Percentiles rank a stretch among this genome's conserved stretches.
Evolutionary conservation across 2,888 invertebrate species (phyloP).

Genomic region (Cyclophora albipunctata): DNA sequence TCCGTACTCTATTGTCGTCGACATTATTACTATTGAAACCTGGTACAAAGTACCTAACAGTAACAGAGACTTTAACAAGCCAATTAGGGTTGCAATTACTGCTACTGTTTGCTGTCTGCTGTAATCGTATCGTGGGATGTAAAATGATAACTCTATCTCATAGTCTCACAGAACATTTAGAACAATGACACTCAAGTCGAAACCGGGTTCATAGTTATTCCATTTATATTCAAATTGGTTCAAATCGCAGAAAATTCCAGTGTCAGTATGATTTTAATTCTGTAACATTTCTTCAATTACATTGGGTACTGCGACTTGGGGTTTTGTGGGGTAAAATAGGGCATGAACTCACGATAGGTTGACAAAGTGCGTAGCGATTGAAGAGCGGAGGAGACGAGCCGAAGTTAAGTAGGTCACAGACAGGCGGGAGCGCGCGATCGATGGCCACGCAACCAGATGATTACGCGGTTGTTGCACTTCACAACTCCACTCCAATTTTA

Average conservation of each 20-base stretch:
- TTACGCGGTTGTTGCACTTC: conserved; percentile 10
- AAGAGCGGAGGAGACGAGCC: conserved; percentile 21
- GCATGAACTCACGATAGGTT: conserved; percentile 9
- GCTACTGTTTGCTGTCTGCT: neutral
- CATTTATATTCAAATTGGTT: too few species aligned
- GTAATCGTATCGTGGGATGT: conserved; percentile 26
- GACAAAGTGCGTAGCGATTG: conserved; percentile 19
- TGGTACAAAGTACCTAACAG: conserved; percentile 11
- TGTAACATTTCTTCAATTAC: too few species aligned
- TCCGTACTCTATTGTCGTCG: conserved; percentile 6
- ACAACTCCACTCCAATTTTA: too few species aligned
- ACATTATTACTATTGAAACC: too few species aligned
- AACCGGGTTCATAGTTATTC: too few species aligned
- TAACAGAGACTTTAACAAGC: conserved; percentile 22
- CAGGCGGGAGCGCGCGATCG: conserved; percentile 40
- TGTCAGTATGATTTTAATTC: too few species aligned
- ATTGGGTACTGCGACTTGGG: too few species aligned
- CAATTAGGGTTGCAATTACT: conserved; percentile 23
- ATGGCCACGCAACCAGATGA: conserved; percentile 45
- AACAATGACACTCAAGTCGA: too few species aligned
- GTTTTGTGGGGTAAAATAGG: neutral
- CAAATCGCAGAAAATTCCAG: too few species aligned
- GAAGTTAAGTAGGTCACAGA: conserved; percentile 46
- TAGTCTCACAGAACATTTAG: conserved; percentile 7
- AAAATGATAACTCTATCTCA: conserved; percentile 15